Base-by-base conservation (phyloP, 2,797 vertebrate genomes). In the Pseudomugil tenellus region DNA sequence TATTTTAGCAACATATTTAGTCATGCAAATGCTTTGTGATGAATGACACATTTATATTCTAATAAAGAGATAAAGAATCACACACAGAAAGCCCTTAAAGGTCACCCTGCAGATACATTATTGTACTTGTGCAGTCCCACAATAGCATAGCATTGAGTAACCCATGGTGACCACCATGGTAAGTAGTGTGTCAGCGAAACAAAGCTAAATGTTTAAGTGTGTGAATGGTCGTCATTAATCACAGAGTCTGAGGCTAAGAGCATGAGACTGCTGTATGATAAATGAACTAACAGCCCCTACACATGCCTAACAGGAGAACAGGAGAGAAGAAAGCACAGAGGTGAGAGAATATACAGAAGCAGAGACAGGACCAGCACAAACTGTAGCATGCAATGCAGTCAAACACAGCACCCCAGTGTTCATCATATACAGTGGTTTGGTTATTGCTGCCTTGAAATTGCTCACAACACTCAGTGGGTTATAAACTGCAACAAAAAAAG, bases 131-230 rank as follows among this genome's bases (percentile, higher is more conserved):
- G 52, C 41, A 58, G 69, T 77, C 74, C 68, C 75, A 58, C 72
- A 52, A 81, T 83, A 86, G 83, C 71, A 74, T 55, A 32, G 78
- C 39, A 17, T 69, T 89, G 83, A 83, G 85, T 89, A 89, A 89
- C 83, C 86, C 77, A 4, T 32, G 69, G 86, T 84, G 84, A 87
- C 86, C 67, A 31, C 28, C 80, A 77, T 78, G 69, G 88, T 87
- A 89, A 90, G 85, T 70, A 81, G 90, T 43, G 76, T 91, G 89
- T 90, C 91, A 89, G 88, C 65, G 59, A 87, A 91, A 91, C 91
- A 91, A 93, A 92, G 90, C 87, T 77, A 86, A 90, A 91, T 91
- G 89, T 92, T 93, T 93, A 91, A 92, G 85, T 75, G 84, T 76
- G 84, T 88, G 91, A 93, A 89, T 59, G 77, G 74, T 83, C 63